Base-by-base conservation (phyloP, 2,113 vertebrate genomes). In the Boleophthalmus pectinirostris region DNA sequence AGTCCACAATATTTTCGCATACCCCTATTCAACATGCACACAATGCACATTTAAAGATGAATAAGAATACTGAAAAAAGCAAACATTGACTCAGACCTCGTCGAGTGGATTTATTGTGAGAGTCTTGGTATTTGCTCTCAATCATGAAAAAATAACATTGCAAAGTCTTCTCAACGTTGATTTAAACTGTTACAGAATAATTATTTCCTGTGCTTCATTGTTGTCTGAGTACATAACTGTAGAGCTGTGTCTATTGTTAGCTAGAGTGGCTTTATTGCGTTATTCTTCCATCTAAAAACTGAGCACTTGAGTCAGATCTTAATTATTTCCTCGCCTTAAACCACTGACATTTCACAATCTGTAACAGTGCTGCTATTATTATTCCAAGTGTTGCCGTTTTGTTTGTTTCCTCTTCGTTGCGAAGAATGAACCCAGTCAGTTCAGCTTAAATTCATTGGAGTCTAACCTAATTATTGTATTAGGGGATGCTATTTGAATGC, bases 401-500 rank as follows among this genome's bases (percentile, higher is more conserved):
- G 73, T 53, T 70, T 68, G 67, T 54, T 38, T 81, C 75, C 29
- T 84, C 47, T 29, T 68, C 54, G 68, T 75, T 75, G 51, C 72
- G 51, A 43, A 65, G 72, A 85, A 82, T 81, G 79, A 73, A 86
- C 88, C 65, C 24, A 16, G 56, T 76, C 60, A 24, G 3, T 60
- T 76, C 78, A 83, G 60, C 77, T 75, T 85, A 74, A 74, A 85
- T 81, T 80, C 69, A 80, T 85, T 89, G 74, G 77, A 79, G 73
- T 85, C 70, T 66, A 88, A 82, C 85, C 64, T 70, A 91, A 87
- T 90, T 85, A 83, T 87, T 82, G 78, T 86, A 82, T 91, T 85
- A 78, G 73, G 53, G 57, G 71, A 74, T 58, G 63, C 67, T 38
- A 79, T 90, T 90, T 88, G 81, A 83, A 68, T 54, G 61, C 78